A percentile compares a stretch with the other conserved stretches of the same genome.
Conservation (phyloP, 2,797 vertebrate species). For the Amniataba percoides region DNA sequence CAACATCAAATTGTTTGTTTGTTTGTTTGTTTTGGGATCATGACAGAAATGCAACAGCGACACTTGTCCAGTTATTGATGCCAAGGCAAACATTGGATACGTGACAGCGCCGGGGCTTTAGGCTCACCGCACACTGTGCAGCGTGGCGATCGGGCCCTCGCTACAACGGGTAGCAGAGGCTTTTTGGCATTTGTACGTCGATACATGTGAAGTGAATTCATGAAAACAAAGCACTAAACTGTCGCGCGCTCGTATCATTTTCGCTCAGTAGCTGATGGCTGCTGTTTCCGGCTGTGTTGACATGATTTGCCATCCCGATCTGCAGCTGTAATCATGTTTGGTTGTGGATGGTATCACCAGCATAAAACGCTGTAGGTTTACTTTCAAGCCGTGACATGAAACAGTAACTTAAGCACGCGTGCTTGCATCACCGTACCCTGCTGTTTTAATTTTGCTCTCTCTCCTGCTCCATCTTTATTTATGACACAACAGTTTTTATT, state of each 20-base stretch:
- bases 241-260: not conserved
- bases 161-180: not conserved
- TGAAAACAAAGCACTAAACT: not conserved
- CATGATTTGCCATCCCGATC: not conserved
- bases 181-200: not conserved
- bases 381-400: not conserved
- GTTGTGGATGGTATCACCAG: not conserved
- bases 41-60: conserved; percentile 8
- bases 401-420: not conserved
- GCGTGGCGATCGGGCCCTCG: not conserved
- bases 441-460: not conserved
- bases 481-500: not conserved
- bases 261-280: not conserved
- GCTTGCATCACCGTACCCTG: not conserved
- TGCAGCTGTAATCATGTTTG: not conserved
- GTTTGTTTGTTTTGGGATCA: conserved; percentile 3
- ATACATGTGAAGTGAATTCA: not conserved
- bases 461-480: not conserved
- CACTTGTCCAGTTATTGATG: conserved; percentile 6
- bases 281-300: not conserved
- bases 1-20: conserved; percentile 7
- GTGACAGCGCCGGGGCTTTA: not conserved
- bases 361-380: not conserved
- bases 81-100: not conserved
- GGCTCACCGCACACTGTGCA: not conserved